A percentile compares a stretch with the other conserved stretches of the same genome.
phyloP scores from a whole-genome alignment of 1,140 invertebrate genomes.

The Muscidifurax raptorellus region DNA sequence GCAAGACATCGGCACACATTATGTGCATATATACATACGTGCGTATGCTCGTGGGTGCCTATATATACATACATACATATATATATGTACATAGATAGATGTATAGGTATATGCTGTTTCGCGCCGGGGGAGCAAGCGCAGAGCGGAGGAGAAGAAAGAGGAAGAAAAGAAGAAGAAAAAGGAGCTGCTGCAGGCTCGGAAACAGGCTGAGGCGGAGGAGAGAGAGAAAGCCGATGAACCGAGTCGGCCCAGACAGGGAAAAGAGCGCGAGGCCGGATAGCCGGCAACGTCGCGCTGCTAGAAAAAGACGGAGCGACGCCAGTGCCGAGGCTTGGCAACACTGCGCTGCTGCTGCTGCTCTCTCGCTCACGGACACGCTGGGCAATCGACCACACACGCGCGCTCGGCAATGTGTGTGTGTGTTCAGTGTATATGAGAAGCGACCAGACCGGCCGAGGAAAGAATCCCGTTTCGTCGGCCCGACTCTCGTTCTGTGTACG shows the following conservation, averaged over 20 bases:
- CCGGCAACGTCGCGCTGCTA: slow-evolving; percentile 43
- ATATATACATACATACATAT: too few species aligned
- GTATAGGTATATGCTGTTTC: too few species aligned
- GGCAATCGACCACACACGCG: slow-evolving; percentile 65
- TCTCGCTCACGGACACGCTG: slow-evolving; percentile 65
- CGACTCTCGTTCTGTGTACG: slow-evolving; percentile 40
- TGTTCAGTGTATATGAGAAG: slow-evolving; percentile 54
- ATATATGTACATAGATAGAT: too few species aligned
- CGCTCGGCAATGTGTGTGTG: neutral
- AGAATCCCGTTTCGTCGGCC: slow-evolving; percentile 72
- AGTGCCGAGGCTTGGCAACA: slow-evolving; percentile 61
- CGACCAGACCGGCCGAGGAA: slow-evolving; percentile 69
- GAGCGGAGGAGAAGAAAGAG: slow-evolving; percentile 33
- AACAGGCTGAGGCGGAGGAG: slow-evolving; percentile 25
- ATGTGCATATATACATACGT: neutral
- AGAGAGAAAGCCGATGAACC: slow-evolving; percentile 51
- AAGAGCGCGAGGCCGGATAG: slow-evolving; percentile 42
- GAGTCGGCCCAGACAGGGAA: slow-evolving; percentile 51
- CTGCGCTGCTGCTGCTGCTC: slow-evolving; percentile 52
- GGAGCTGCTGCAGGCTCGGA: slow-evolving; percentile 8
- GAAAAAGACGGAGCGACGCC: slow-evolving; percentile 9
- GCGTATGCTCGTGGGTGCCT: neutral
- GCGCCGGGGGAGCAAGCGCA: neutral
- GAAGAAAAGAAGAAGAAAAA: slow-evolving; percentile 3
- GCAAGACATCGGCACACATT: neutral